Evolutionary conservation across 1,140 invertebrate species (phyloP), one percentile per base, ranked within the genome.

Genomic region (Solenopsis invicta): DNA sequence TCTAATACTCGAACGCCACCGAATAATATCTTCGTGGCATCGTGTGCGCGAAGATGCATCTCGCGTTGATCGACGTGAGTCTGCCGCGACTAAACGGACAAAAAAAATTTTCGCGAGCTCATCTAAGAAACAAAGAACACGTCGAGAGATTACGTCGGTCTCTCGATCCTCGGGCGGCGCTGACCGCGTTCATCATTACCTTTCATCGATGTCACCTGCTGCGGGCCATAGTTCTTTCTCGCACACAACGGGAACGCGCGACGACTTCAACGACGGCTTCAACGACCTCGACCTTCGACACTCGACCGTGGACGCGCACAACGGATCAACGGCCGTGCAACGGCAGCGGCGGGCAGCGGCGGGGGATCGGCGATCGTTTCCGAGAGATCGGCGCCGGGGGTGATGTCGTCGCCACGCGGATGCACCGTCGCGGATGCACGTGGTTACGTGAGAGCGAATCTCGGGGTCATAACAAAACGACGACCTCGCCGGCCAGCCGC

Each of bases 141-240:
- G n/a, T 45, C 37, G n/a, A 18, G 10, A 21, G n/a, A 21, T 67
- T 4, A 67, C 18, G 24, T 21, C 59, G 34, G 4, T n/a, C 52
- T 8, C 45, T 21, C 24, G 13, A 29, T 34, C 24, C 12, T 34
- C 59, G 24, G 37, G 10, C 8, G 24, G 0, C 4, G 52, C 29
- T 4, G 24, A 1, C 12, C 9, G 6, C 37, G 10, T 9, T 13
- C n/a, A 59, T 13, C n/a, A 59, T 59, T 92, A 92, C 92, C 92
- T 93, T 92, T 93, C 91, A 92, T 92, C 71, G 84, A 85, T 94
- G 93, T 94, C 93, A 94, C 93, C 93, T 94, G 91, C 86, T 74
- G 85, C 75, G 90, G 89, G 93, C 93, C 93, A 94, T 94, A 89
- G 84, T 87, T 86, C 64, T 87, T 85, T 2, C 29, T 29, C 29